phyloP scores from a whole-genome alignment of 64 coral and sea anemone species.

The Trachythela sp. region DNA sequence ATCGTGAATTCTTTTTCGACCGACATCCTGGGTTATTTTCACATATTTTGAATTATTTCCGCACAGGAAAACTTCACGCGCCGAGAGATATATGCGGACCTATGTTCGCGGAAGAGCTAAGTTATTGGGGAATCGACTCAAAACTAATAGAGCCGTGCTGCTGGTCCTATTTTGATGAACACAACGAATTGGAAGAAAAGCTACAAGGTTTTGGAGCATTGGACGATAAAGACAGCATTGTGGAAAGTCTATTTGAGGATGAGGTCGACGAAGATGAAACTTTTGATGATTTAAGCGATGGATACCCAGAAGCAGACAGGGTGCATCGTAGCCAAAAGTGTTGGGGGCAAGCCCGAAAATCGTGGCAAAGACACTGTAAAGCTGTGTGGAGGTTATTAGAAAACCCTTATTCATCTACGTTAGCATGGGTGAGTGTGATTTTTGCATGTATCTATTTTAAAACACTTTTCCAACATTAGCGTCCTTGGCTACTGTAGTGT shows the following conservation, averaged over 20 bases:
- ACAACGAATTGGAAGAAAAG: conserved; percentile 12
- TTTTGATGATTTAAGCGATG: background rate
- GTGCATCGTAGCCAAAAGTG: background rate
- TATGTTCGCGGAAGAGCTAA: conserved; percentile 10
- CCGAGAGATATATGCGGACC: conserved; percentile 15
- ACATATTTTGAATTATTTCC: conserved; percentile 8
- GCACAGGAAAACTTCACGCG: conserved; percentile 10
- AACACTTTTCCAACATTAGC: background rate
- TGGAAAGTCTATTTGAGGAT: background rate
- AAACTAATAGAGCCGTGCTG: background rate
- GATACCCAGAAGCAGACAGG: background rate
- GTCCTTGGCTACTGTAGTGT: background rate
- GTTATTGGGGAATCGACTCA: background rate
- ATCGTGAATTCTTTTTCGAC: background rate
- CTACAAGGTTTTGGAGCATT: background rate
- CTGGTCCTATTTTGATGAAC: conserved; percentile 12
- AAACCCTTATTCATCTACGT: background rate
- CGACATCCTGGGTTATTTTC: conserved; percentile 1
- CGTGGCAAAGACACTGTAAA: background rate
- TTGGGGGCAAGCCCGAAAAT: background rate
- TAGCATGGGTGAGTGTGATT: background rate
- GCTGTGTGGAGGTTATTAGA: background rate
- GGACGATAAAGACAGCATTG: background rate
- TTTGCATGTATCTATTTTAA: background rate
- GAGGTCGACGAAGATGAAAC: background rate